Evolutionary conservation across 2,113 vertebrate species (phyloP).

Genomic region (Synchiropus splendidus): DNA sequence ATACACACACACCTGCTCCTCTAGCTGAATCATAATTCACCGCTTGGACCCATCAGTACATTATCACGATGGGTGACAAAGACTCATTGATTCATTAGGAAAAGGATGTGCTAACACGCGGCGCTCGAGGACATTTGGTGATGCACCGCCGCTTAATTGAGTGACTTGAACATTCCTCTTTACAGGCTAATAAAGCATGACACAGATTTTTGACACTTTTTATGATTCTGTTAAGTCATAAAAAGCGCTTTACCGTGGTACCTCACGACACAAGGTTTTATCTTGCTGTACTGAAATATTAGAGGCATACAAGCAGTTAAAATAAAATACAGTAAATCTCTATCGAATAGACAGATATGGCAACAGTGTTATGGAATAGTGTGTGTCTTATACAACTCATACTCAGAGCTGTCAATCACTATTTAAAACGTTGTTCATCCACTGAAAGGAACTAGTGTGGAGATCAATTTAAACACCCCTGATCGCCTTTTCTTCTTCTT

Average conservation of each 20-base stretch:
- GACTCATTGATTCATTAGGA: slow-evolving; percentile 16
- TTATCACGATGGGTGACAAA: slow-evolving; percentile 31
- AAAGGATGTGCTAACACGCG: slow-evolving; percentile 19
- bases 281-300: slow-evolving; percentile 37
- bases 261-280: slow-evolving; percentile 41
- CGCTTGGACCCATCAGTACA: slow-evolving; percentile 16
- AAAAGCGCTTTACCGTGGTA: slow-evolving; percentile 33
- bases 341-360: too few relatives aligned
- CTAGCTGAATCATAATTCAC: slow-evolving; percentile 17
- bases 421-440: too few relatives aligned
- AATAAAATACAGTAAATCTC: too few relatives aligned
- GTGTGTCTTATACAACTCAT: too few relatives aligned
- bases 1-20: slow-evolving; percentile 14
- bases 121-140: slow-evolving; percentile 32
- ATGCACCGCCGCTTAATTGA: slow-evolving; percentile 35
- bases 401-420: too few relatives aligned
- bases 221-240: slow-evolving; percentile 40
- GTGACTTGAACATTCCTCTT: slow-evolving; percentile 39
- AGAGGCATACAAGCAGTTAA: too few relatives aligned
- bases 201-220: slow-evolving; percentile 48
- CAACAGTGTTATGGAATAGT: too few relatives aligned
- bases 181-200: slow-evolving; percentile 31
- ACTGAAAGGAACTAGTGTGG: too few relatives aligned
- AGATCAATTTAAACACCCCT: too few relatives aligned
- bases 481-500: too few relatives aligned